Percentiles rank a stretch among this genome's conserved stretches.
These are phyloP conservation scores for Drosophila sp. DNA, from an alignment of 1,140 invertebrate species.

Conservation along the genomic window DNA sequence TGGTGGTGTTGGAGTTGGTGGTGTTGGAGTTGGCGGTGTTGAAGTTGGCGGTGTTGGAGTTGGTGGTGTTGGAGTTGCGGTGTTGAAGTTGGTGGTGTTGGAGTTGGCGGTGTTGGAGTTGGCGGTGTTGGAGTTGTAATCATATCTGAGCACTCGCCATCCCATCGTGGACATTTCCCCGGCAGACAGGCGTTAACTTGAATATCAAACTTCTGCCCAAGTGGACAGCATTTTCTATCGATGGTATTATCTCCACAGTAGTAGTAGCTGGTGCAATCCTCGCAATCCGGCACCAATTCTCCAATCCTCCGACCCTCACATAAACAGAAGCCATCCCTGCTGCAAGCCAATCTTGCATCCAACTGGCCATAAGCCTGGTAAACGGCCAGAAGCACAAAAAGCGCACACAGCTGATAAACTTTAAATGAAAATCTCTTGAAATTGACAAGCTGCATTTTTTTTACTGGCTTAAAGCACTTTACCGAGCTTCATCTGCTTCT, in stretches of 20 bases:
- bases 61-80: neutral
- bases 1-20: neutral
- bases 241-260: conserved; percentile 29
- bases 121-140: neutral
- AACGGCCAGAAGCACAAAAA: neutral
- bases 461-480: neutral
- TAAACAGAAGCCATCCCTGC: conserved; percentile 20
- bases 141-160: neutral
- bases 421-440: neutral
- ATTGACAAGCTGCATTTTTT: neutral
- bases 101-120: neutral
- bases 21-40: neutral
- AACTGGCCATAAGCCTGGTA: neutral
- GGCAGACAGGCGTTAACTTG: conserved; percentile 16
- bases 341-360: neutral
- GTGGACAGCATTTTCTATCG: conserved; percentile 9
- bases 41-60: neutral
- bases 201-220: conserved; percentile 30
- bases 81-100: neutral
- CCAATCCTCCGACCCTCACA: conserved; percentile 45
- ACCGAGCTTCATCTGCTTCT: conserved; percentile 24
- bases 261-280: conserved; percentile 54
- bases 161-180: conserved; percentile 49
- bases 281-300: conserved; percentile 42
- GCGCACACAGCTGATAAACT: conserved; percentile 28